Evolutionary conservation across 2,888 invertebrate species (phyloP).

Genomic region (Melieria omissa): DNA sequence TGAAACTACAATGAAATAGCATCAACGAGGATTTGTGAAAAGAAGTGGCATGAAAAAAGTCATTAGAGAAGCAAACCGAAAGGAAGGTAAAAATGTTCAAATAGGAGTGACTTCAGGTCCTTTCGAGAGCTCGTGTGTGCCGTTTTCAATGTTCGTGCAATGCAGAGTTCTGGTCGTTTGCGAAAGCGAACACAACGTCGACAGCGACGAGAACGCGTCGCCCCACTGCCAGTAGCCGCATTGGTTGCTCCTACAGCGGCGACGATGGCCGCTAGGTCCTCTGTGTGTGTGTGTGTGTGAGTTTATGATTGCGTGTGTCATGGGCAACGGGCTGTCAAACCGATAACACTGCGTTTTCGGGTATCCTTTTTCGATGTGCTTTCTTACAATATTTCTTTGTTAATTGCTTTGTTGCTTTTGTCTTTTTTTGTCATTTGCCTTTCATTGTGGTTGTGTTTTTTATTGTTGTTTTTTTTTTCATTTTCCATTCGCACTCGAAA

Average conservation of each 20-base stretch:
- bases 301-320: background rate
- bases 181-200: constrained; percentile 34
- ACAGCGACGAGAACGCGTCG: constrained; percentile 23
- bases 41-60: background rate
- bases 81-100: background rate
- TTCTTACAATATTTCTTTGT: no score
- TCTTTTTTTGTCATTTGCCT: no score
- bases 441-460: no score
- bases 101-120: constrained; percentile 19
- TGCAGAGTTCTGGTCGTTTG: constrained; percentile 44
- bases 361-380: no score
- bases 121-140: constrained; percentile 20
- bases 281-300: constrained; percentile 8
- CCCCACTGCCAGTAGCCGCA: constrained; percentile 6
- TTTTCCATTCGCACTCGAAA: no score
- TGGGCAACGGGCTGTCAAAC: no score
- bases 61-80: background rate
- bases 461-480: no score
- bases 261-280: background rate
- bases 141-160: constrained; percentile 42
- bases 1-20: no score
- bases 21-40: background rate
- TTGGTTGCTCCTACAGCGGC: background rate
- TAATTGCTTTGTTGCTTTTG: no score
- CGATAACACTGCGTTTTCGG: no score